These are phyloP conservation scores for Drosophila helvetica DNA, from an alignment of 2,888 invertebrate genomes.

Conservation along the genomic window DNA sequence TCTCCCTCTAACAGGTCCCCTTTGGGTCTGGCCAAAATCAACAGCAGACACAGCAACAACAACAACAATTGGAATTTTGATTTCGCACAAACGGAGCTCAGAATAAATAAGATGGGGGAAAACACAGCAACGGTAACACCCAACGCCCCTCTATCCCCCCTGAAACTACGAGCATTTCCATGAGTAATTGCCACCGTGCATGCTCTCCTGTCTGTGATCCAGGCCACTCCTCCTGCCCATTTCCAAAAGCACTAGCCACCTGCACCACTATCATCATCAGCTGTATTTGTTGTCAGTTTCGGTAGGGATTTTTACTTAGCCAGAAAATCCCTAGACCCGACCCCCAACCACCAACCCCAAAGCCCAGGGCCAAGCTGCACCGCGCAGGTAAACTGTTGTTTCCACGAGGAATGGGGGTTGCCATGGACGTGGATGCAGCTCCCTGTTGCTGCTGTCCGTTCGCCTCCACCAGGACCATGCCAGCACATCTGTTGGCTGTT, in stretches of 20 bases:
- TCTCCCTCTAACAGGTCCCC: neutral
- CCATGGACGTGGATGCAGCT: neutral
- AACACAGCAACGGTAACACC: constrained; percentile 45
- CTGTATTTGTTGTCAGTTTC: constrained; percentile 47
- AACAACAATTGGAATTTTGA: constrained; percentile 58
- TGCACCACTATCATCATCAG: constrained; percentile 37
- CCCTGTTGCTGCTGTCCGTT: constrained; percentile 1
- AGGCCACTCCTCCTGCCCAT: neutral
- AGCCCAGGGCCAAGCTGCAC: constrained; percentile 42
- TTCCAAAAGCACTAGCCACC: neutral
- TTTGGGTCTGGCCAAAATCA: constrained; percentile 30
- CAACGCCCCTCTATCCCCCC: constrained; percentile 6
- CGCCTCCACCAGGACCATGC: constrained; percentile 24
- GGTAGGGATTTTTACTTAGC: constrained; percentile 65
- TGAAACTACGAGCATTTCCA: constrained; percentile 41
- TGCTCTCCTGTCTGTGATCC: constrained; percentile 44
- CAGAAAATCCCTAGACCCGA: constrained; percentile 23
- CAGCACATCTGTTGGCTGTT: constrained; percentile 39
- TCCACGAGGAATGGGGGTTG: constrained; percentile 58
- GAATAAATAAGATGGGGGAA: constrained; percentile 49
- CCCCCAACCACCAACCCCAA: constrained; percentile 22
- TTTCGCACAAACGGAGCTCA: constrained; percentile 59
- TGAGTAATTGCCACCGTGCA: constrained; percentile 73
- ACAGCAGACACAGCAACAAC: constrained; percentile 28
- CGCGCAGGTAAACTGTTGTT: constrained; percentile 77